Conservation (phyloP, 2,113 vertebrate genomes). For the Ailurus styani region DNA sequence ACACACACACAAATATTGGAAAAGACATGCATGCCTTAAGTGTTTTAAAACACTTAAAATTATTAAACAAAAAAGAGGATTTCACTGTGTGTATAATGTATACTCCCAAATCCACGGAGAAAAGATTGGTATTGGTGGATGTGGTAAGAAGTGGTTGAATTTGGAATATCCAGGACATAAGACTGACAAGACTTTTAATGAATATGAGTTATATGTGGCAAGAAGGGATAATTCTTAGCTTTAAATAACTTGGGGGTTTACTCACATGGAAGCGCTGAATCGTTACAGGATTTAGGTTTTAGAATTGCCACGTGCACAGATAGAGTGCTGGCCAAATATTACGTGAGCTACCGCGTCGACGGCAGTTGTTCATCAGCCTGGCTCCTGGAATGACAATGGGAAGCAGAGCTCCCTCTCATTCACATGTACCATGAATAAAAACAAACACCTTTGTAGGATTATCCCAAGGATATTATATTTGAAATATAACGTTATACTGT, state of each 20-base stretch:
- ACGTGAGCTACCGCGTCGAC: not conserved
- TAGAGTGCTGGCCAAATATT: not conserved
- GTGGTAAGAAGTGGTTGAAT: not conserved
- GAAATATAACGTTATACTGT: not conserved
- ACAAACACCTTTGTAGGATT: not conserved
- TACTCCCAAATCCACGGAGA: not conserved
- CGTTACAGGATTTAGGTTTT: not conserved
- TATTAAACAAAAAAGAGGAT: not conserved
- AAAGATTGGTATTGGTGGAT: not conserved
- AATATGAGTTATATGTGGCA: not conserved
- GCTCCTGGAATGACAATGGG: not conserved
- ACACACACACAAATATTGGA: not conserved
- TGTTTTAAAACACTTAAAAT: not conserved
- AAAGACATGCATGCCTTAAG: not conserved
- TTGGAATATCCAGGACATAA: not conserved
- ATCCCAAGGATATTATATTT: not conserved
- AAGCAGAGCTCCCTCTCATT: not conserved
- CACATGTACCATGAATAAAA: not conserved
- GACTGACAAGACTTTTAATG: not conserved
- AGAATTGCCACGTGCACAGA: not conserved
- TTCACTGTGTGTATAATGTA: not conserved
- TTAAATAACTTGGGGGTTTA: not conserved
- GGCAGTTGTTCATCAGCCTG: not conserved
- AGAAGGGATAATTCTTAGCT: not conserved
- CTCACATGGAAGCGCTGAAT: not conserved